These are phyloP conservation scores for Trachops cirrhosus DNA, from an alignment of 2,797 vertebrate species.

Conservation along the genomic window DNA sequence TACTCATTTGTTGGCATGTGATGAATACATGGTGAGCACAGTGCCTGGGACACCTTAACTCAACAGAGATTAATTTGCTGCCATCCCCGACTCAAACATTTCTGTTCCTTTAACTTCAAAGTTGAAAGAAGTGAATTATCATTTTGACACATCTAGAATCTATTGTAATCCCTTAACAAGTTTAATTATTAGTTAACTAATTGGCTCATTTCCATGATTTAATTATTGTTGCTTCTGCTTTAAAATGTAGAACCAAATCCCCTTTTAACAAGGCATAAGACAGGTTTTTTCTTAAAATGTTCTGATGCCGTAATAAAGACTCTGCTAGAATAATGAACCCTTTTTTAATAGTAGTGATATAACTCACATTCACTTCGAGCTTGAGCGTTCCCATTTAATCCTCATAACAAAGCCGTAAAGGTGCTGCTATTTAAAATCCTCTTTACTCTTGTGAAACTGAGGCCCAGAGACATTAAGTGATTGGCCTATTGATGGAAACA, in stretches of 20 bases:
- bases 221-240: conserved; percentile 8
- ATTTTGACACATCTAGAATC: background rate
- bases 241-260: background rate
- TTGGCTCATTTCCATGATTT: background rate
- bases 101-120: background rate
- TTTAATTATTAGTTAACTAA: conserved; percentile 39
- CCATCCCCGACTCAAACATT: background rate
- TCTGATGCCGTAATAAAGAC: background rate
- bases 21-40: background rate
- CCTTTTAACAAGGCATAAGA: background rate
- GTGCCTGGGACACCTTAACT: background rate
- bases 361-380: background rate
- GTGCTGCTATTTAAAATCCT: background rate
- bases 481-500: background rate
- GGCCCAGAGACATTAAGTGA: background rate
- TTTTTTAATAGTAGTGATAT: background rate
- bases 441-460: background rate
- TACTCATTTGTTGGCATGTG: background rate
- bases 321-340: background rate
- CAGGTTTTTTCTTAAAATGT: background rate
- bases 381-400: background rate
- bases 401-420: background rate
- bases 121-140: background rate
- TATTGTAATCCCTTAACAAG: background rate
- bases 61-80: background rate